These are phyloP conservation scores for Euspilapteryx auroguttella DNA, from an alignment of 2,888 invertebrate genomes.

Conservation along the genomic window DNA sequence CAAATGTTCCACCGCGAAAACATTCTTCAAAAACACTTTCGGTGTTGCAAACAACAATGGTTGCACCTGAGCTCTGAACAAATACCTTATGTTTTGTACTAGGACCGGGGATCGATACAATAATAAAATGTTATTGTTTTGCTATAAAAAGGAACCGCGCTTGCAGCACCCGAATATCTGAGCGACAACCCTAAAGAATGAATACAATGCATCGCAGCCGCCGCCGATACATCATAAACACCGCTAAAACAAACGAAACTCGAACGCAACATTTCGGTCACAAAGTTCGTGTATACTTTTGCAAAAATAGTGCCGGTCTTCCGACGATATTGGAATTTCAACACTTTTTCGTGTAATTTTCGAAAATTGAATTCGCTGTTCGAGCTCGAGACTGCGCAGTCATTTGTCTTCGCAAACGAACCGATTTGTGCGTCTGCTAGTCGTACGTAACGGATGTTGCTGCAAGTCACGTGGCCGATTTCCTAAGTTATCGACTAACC, in stretches of 20 bases:
- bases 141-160: too few relatives aligned
- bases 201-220: too few relatives aligned
- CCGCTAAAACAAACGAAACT: too few relatives aligned
- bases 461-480: slow-evolving; percentile 31
- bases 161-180: too few relatives aligned
- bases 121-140: slow-evolving; percentile 32
- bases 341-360: slow-evolving; percentile 43
- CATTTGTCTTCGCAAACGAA: slow-evolving; percentile 58
- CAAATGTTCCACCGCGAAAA: slow-evolving; percentile 37
- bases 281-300: too few relatives aligned
- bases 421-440: slow-evolving; percentile 53
- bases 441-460: slow-evolving; percentile 51
- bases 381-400: slow-evolving; percentile 8
- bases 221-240: too few relatives aligned
- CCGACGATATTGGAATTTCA: slow-evolving; percentile 33
- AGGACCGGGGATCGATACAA: slow-evolving; percentile 20
- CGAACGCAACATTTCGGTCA: too few relatives aligned
- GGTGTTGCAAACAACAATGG: slow-evolving; percentile 49
- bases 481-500: slow-evolving; percentile 4
- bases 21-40: slow-evolving; percentile 28
- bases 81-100: too few relatives aligned
- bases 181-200: too few relatives aligned
- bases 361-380: slow-evolving; percentile 36
- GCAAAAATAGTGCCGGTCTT: too few relatives aligned
- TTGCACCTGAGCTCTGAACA: too few relatives aligned